phyloP scores from a whole-genome alignment of 2,113 vertebrate genomes.

The Paraplagusia blochii region DNA sequence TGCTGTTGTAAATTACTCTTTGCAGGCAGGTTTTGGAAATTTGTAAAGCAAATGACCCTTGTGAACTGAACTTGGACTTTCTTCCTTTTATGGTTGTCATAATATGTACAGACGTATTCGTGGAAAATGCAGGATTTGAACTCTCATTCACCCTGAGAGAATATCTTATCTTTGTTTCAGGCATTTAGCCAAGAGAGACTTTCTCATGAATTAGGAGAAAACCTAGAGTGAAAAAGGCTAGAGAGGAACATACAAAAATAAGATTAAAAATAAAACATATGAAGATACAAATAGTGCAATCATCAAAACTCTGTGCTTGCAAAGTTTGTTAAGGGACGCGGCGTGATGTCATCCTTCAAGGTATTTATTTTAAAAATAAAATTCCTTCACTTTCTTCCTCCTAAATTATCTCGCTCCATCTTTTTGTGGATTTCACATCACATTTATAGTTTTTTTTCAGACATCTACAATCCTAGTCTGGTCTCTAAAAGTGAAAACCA shows the following conservation, averaged over 20 bases:
- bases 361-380: too few species aligned
- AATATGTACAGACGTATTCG: conserved; percentile 36
- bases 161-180: conserved; percentile 65
- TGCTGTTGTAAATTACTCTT: background rate
- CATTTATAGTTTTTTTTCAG: too few species aligned
- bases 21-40: conserved; percentile 6
- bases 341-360: too few species aligned
- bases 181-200: conserved; percentile 51
- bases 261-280: conserved; percentile 17
- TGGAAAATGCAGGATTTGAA: conserved; percentile 52
- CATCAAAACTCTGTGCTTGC: too few species aligned
- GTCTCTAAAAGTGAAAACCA: too few species aligned
- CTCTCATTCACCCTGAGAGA: conserved; percentile 62
- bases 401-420: too few species aligned
- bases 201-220: conserved; percentile 59
- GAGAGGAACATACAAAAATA: conserved; percentile 9
- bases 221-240: conserved; percentile 4
- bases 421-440: too few species aligned
- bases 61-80: conserved; percentile 44
- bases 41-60: conserved; percentile 32
- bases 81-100: conserved; percentile 36
- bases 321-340: too few species aligned
- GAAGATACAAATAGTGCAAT: conserved; percentile 3
- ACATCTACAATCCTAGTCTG: too few species aligned
- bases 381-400: too few species aligned